Evolutionary conservation across 2,113 vertebrate species (phyloP).

Genomic region (Trochalopteron elliotii): DNA sequence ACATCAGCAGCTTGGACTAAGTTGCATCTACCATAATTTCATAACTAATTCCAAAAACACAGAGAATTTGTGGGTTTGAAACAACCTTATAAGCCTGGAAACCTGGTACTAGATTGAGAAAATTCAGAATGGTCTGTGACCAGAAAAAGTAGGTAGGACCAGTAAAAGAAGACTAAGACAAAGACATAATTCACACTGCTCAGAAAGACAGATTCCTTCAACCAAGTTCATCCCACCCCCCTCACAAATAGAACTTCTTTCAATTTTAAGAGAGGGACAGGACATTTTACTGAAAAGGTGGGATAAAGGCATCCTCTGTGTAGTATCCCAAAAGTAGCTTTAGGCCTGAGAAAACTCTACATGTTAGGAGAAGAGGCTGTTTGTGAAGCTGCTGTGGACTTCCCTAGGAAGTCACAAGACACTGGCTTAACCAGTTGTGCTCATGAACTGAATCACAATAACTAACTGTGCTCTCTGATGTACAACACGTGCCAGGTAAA

Average conservation of each 20-base stretch:
- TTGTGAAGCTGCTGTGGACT: neutral
- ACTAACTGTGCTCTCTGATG: neutral
- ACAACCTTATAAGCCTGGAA: neutral
- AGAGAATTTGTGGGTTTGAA: neutral
- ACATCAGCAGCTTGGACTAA: neutral
- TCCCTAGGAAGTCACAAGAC: neutral
- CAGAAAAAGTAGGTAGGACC: neutral
- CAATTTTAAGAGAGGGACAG: neutral
- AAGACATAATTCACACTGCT: neutral
- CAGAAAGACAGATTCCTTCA: neutral
- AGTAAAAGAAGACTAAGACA: neutral
- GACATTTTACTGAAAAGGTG: neutral
- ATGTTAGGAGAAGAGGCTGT: rapidly evolving
- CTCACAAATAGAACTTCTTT: neutral
- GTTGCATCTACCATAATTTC: neutral
- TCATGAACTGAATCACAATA: neutral
- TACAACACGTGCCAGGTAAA: neutral
- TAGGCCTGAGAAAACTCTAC: neutral
- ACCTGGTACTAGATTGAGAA: neutral
- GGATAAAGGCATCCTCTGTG: neutral
- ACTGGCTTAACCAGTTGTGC: neutral
- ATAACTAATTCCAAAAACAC: neutral
- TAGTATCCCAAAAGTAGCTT: neutral
- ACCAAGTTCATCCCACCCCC: neutral
- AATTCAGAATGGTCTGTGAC: neutral